Evolutionary conservation across 2,797 vertebrate species (phyloP).

Genomic region (Trematomus bernacchii): DNA sequence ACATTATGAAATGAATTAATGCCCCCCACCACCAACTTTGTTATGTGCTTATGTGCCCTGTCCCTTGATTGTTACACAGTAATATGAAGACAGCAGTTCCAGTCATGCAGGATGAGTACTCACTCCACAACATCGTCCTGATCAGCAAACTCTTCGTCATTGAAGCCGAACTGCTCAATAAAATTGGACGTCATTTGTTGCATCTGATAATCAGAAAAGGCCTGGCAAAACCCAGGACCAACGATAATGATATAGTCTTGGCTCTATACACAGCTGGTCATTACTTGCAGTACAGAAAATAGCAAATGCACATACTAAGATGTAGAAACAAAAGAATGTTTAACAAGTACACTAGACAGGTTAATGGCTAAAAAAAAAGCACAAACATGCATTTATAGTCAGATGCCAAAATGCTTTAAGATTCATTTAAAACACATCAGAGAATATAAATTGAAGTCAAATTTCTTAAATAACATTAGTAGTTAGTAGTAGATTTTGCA

Average conservation of each 20-base stretch:
- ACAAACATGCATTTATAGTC: slow-evolving; percentile 57
- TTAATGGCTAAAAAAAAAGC: slow-evolving; percentile 41
- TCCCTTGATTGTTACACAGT: slow-evolving; percentile 43
- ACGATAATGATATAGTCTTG: slow-evolving; percentile 98
- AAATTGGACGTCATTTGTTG: slow-evolving; percentile 99
- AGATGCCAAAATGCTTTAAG: slow-evolving; percentile 35
- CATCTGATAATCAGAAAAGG: slow-evolving; percentile 99
- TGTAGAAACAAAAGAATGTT: slow-evolving; percentile 19
- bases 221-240: slow-evolving; percentile 99
- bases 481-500: slow-evolving; percentile 22
- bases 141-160: slow-evolving; percentile 99
- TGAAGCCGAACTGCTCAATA: slow-evolving; percentile 99
- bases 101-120: slow-evolving; percentile 87
- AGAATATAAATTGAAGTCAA: neutral
- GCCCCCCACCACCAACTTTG: slow-evolving; percentile 34
- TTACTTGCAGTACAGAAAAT: slow-evolving; percentile 68
- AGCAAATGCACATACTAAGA: slow-evolving; percentile 34
- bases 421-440: slow-evolving; percentile 11
- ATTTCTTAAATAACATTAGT: slow-evolving; percentile 35
- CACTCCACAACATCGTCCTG: slow-evolving; percentile 99
- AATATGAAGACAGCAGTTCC: slow-evolving; percentile 44
- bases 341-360: slow-evolving; percentile 33
- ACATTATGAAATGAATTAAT: neutral
- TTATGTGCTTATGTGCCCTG: slow-evolving; percentile 35
- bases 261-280: slow-evolving; percentile 81